Evolutionary conservation across 2,888 invertebrate genomes (phyloP), one percentile per base, ranked within the genome.

Genomic region (Muscina levida): DNA sequence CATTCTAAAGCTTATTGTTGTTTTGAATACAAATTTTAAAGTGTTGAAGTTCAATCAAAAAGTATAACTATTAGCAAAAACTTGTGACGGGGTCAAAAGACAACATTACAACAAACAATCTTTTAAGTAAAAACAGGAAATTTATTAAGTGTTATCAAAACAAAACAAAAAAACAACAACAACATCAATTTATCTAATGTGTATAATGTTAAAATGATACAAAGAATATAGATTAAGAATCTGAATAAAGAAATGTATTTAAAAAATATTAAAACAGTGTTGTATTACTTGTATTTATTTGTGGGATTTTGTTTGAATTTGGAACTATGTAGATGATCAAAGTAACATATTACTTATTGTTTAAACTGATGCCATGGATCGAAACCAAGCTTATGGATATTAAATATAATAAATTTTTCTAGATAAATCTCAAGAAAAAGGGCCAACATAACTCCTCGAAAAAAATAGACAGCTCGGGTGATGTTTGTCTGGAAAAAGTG

Each of bases 91-190:
- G 46, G 19, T 66, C 37, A 71, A 31, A 37, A 65, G 42, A 22
- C 53, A 46, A 37, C 8, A 6, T 68, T 68, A 22, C n/a, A 68
- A 31, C 31, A 31, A 68, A 31, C 31, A 31, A 31, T 39, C n/a
- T 53, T 17, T 53, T 39, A 59, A 46, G 57, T 13, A 65, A 56
- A 39, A 75, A 17, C 24, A 24, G 46, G 68, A 73, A 70, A 70
- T 80, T 80, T 73, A 77, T 77, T 77, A 77, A 77, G 70, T 80
- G 80, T 80, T 77, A 80, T 80, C 22, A 51, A 19, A 79, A 79
- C 39, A 42, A 39, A 39, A 22, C 19, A 62, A 62, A 13, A 24
- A 51, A 6, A 31, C 24, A 72, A 37, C 70, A 72, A n/a, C n/a
- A n/a, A n/a, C n/a, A n/a, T n/a, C 59, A 72, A 51, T 70, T 65